A percentile compares a stretch with the other conserved stretches of the same genome.
phyloP scores from a whole-genome alignment of 2,888 invertebrate genomes.

The Drosophila mimetica region DNA sequence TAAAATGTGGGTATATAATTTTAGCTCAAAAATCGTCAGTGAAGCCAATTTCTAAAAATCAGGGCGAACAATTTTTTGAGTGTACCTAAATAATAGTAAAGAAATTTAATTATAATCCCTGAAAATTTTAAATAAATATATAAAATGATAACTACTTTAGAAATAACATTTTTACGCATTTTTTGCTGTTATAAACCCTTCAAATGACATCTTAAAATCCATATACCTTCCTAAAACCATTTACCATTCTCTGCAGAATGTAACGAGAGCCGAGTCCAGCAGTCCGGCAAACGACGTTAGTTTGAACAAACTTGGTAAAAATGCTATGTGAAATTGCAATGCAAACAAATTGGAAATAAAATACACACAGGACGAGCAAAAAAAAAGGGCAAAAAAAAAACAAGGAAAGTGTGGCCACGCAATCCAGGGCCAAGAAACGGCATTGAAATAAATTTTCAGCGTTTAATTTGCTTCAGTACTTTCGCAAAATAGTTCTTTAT shows the following conservation, averaged over 20 bases:
- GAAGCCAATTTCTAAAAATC: no score
- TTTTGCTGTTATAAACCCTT: background rate
- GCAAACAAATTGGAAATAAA: slow-evolving; percentile 57
- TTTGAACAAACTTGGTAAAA: slow-evolving; percentile 26
- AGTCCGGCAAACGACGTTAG: slow-evolving; percentile 35
- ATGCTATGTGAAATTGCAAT: slow-evolving; percentile 37
- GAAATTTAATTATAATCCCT: no score
- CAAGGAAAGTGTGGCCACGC: slow-evolving; percentile 12
- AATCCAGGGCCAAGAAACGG: slow-evolving; percentile 13
- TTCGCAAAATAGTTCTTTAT: slow-evolving; percentile 13
- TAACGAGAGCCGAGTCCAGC: slow-evolving; percentile 18
- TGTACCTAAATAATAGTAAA: no score
- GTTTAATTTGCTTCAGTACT: slow-evolving; percentile 27
- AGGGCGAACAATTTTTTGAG: no score
- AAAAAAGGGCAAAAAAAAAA: background rate
- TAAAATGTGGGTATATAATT: no score
- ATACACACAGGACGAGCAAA: slow-evolving; percentile 9
- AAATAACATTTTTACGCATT: background rate
- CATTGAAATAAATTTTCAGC: slow-evolving; percentile 38
- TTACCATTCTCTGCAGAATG: background rate
- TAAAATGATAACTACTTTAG: no score
- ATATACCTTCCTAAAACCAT: slow-evolving; percentile 1
- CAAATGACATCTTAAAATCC: background rate
- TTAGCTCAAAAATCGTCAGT: no score
- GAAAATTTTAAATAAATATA: no score